Evolutionary conservation across 1,140 invertebrate genomes (phyloP).

Genomic region (Pteromalus puparum): DNA sequence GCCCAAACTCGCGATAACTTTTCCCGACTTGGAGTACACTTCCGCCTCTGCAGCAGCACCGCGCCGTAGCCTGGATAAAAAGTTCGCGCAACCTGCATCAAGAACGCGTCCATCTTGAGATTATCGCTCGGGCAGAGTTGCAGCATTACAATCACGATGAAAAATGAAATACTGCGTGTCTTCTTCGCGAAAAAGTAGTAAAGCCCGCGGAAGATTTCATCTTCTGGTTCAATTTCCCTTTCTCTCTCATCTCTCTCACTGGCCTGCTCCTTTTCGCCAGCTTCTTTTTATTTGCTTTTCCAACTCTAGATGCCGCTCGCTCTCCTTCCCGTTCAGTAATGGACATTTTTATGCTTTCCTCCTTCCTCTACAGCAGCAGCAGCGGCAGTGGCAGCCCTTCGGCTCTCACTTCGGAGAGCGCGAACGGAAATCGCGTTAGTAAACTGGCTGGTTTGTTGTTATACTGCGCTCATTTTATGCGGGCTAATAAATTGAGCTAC

Average conservation of each 20-base stretch:
- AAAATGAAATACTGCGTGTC: background rate
- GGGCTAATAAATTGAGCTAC: constrained; percentile 41
- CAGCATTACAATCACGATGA: background rate
- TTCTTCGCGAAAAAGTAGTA: constrained; percentile 27
- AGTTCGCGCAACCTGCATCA: background rate
- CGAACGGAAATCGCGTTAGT: constrained; percentile 48
- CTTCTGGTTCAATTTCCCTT: constrained; percentile 41
- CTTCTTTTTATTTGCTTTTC: constrained; percentile 25
- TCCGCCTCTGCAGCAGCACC: too few relatives aligned
- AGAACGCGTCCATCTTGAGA: background rate
- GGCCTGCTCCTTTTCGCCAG: background rate
- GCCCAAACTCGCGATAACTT: background rate
- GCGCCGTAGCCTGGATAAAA: background rate
- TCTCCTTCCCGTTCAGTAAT: constrained; percentile 11
- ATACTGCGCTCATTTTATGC: constrained; percentile 22
- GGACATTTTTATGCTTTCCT: constrained; percentile 1
- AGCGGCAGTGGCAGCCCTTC: background rate
- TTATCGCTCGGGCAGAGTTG: background rate
- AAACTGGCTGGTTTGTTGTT: constrained; percentile 32
- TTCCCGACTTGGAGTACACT: background rate
- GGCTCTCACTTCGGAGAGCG: background rate
- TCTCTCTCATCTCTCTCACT: background rate
- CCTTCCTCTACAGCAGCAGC: background rate
- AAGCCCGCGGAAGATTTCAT: constrained; percentile 35
- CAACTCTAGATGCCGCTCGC: background rate